phyloP scores from a whole-genome alignment of 2,888 invertebrate species.

The Mesorhabditis sp. region DNA sequence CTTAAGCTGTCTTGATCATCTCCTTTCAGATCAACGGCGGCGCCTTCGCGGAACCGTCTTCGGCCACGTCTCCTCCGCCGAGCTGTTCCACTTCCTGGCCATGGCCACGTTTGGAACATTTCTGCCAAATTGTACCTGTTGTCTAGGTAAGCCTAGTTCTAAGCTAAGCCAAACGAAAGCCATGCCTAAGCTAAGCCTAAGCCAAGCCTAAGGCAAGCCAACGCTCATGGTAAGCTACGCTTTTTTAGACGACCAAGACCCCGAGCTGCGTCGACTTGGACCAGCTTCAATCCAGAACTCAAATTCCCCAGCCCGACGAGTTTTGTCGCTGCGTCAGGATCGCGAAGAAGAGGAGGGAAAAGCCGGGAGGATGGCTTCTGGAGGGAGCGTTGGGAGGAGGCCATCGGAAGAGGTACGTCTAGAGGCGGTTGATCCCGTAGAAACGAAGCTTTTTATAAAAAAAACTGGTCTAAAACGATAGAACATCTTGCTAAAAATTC shows the following conservation, averaged over 20 bases:
- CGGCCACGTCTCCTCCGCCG: slow-evolving; percentile 72
- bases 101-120: slow-evolving; percentile 70
- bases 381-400: background rate
- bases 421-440: too few relatives aligned
- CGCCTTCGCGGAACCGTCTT: slow-evolving; percentile 28
- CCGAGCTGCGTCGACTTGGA: too few relatives aligned
- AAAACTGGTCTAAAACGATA: too few relatives aligned
- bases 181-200: too few relatives aligned
- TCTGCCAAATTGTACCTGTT: slow-evolving; percentile 25
- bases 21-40: slow-evolving; percentile 19
- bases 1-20: background rate
- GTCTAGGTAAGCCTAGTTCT: background rate
- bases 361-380: background rate
- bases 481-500: too few relatives aligned
- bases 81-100: slow-evolving; percentile 74
- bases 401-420: background rate
- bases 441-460: too few relatives aligned
- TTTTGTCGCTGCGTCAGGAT: background rate
- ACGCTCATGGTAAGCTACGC: too few relatives aligned
- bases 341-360: background rate
- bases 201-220: too few relatives aligned
- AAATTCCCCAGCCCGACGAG: background rate
- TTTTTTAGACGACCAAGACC: too few relatives aligned
- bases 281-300: background rate
- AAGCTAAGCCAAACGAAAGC: background rate